These are phyloP conservation scores for Sycobia sp. DNA, from an alignment of 1,140 invertebrate genomes.

Conservation along the genomic window DNA sequence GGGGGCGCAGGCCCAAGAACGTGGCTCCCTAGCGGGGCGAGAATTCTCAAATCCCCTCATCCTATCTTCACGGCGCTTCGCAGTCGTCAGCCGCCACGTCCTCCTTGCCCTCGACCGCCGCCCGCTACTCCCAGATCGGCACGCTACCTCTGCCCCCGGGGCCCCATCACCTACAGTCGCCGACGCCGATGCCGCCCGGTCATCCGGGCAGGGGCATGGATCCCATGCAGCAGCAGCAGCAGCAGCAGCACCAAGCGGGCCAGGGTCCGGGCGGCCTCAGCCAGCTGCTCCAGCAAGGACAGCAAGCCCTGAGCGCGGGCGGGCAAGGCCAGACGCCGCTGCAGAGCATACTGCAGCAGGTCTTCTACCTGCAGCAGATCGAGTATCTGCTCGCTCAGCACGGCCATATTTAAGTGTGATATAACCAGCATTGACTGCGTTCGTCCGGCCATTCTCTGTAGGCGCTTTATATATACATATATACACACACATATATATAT, in stretches of 20 bases:
- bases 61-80: conserved; percentile 48
- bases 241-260: conserved; percentile 45
- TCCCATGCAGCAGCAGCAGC: conserved; percentile 45
- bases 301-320: conserved; percentile 40
- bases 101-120: conserved; percentile 40
- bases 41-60: conserved; percentile 55
- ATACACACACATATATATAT: no score
- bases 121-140: conserved; percentile 38
- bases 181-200: conserved; percentile 38
- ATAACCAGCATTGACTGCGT: no score
- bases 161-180: conserved; percentile 45
- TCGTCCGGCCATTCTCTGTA: no score
- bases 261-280: conserved; percentile 44
- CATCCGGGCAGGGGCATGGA: conserved; percentile 33
- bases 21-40: conserved; percentile 63
- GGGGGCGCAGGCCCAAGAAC: conserved; percentile 63
- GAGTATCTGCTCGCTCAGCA: conserved; percentile 55
- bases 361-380: conserved; percentile 52
- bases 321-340: conserved; percentile 52
- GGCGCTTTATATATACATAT: no score
- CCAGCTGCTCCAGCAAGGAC: conserved; percentile 47
- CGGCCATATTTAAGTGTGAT: conserved; percentile 43
- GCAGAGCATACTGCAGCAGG: conserved; percentile 58
- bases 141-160: conserved; percentile 44
- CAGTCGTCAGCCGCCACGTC: conserved; percentile 44